Evolutionary conservation across 1,140 invertebrate genomes (phyloP).

Genomic region (Eubasilissa regina): DNA sequence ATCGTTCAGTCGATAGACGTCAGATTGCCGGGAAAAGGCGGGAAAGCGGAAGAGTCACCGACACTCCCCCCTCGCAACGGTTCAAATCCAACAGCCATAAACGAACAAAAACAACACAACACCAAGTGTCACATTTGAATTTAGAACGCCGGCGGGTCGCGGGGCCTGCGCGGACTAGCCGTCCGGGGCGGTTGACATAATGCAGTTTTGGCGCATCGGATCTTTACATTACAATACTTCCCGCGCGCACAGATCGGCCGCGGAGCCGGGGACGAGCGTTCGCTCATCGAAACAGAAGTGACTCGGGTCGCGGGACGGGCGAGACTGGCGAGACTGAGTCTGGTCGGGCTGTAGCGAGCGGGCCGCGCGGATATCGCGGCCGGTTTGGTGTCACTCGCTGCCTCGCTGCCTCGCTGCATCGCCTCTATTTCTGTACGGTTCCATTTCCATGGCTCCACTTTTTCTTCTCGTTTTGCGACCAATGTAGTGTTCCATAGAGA

Average conservation of each 20-base stretch:
- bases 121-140: conserved; percentile 40
- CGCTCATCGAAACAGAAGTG: conserved; percentile 12
- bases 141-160: conserved; percentile 15
- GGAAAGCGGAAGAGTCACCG: neutral
- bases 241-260: neutral
- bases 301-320: conserved; percentile 27
- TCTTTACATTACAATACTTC: neutral
- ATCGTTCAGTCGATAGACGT: neutral
- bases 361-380: conserved; percentile 10
- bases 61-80: neutral
- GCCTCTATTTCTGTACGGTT: conserved; percentile 9
- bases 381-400: neutral
- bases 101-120: conserved; percentile 20
- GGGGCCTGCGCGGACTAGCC: neutral
- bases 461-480: neutral
- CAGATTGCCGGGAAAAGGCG: neutral
- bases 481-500: neutral
- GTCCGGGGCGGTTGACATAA: conserved; percentile 23
- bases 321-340: conserved; percentile 15
- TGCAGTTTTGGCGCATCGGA: conserved; percentile 38
- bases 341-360: neutral
- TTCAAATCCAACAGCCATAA: neutral
- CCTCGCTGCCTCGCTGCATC: neutral
- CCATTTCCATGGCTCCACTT: conserved; percentile 1
- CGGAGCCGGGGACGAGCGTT: neutral